Base-by-base conservation (phyloP, 2,797 vertebrate species). In the Hyperoplus immaculatus region DNA sequence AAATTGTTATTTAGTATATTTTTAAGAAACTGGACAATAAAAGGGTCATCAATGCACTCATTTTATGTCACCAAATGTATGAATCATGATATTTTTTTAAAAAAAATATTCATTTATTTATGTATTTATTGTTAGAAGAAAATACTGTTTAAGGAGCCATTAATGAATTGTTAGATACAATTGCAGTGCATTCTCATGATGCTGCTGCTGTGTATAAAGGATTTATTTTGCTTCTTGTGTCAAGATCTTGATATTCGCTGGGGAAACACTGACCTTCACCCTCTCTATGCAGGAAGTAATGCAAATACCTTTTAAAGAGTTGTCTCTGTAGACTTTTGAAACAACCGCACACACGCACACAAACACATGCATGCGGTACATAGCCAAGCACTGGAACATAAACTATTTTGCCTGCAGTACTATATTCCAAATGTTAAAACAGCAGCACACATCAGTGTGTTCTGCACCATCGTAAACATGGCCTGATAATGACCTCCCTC, bases 401-500 rank as follows among this genome's bases (percentile, higher is more conserved):
- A 80, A 77, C 83, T 87, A 69, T 77, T 91, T 88, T 84, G 83
- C 89, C 81, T 85, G 88, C 80, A 88, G 87, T 85, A n/a, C 81
- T 69, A 59, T 82, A 79, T 85, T 92, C 86, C 81, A 87, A 84
- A 87, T 81, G 85, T 87, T 93, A 84, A 92, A 93, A 84, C 86
- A 78, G 92, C 75, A 84, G 77, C 53, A 70, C 74, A 78, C 78
- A 83, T 83, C 81, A 84, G 80, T 80, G 77, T 45, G 76, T 65
- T 75, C 59, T 72, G 76, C 69, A 76, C 72, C 4, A 78, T 79
- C 55, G 80, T 93, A 90, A 94, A 92, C 88, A 88, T 84, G 84
- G 91, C 91, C 94, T 69, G 81, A 79, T 95, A 95, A 94, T 91
- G 94, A 95, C 94, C 94, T 95, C 94, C 93, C 94, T 87, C 87